Percentiles rank a stretch among this genome's conserved stretches.
Conservation (phyloP, 2,888 invertebrate species). For the Folsomia manolachei region DNA sequence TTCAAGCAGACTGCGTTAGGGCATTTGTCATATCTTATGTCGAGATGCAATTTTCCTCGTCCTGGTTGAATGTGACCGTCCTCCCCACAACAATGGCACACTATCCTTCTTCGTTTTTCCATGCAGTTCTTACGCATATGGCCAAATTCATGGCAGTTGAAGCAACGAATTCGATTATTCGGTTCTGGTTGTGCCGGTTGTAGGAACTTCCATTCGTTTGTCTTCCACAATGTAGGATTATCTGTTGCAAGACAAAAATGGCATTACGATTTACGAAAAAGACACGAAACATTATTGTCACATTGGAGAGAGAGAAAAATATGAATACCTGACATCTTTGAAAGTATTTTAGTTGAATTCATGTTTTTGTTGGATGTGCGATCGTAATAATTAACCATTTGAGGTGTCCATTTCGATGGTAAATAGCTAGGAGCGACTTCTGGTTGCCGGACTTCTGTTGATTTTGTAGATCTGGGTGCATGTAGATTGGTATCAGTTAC, state of each 20-base stretch:
- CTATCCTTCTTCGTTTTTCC: neutral
- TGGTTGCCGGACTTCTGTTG: neutral
- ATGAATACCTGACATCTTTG: neutral
- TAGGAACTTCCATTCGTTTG: neutral
- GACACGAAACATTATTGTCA: too few species aligned
- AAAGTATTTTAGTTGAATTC: neutral
- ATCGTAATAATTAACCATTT: constrained; percentile 1
- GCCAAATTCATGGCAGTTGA: neutral
- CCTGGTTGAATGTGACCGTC: neutral
- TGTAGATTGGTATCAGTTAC: neutral
- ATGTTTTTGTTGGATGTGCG: neutral
- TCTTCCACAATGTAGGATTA: neutral
- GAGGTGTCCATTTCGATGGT: neutral
- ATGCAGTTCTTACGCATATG: neutral
- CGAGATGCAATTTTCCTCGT: too few species aligned
- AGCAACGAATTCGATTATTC: neutral
- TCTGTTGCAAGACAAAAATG: too few species aligned
- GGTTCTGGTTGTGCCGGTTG: neutral
- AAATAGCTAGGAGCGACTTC: neutral
- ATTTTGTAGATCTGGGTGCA: neutral
- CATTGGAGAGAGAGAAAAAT: too few species aligned
- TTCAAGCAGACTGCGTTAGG: constrained; percentile 1
- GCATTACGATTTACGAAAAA: too few species aligned
- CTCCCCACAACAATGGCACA: neutral
- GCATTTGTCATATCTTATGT: too few species aligned